Base-by-base conservation (phyloP, 2,113 vertebrate genomes). In the Dromiciops gliroides region DNA sequence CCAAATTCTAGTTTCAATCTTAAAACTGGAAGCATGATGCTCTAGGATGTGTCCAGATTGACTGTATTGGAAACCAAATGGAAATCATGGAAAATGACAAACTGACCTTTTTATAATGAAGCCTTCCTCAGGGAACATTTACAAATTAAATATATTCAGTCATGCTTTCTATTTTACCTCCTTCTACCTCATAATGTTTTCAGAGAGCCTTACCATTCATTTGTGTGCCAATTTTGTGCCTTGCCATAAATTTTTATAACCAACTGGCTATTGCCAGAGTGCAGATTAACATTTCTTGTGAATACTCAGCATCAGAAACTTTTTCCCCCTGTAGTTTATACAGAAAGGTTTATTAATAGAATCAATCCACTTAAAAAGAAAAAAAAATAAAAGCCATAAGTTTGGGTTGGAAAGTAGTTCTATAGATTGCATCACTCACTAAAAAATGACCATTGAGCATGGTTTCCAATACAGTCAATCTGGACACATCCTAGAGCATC, bases 91-190 rank as follows among this genome's bases (percentile, higher is more conserved):
- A 83, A 83, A 83, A 37, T 83, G 67, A 83, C 67, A 83, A 83
- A 83, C 67, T 83, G 37, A 83, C 67, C 67, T 83, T 83, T 83
- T 83, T 83, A 83, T 83, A 83, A 83, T 83, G 67, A 83, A 83
- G n/a, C 37, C 67, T 83, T 83, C 5, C 67, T 83, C 67, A 44
- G 67, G n/a, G 67, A 83, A 83, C 67, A 83, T 83, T 83, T 83
- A 83, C 67, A 83, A 83, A 83, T 83, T 83, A 83, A 83, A 83
- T 6, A 83, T 83, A 83, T 83, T 83, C n/a, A 83, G 67, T 83
- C n/a, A 44, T 83, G 67, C 44, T 83, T 83, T 44, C 67, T 83
- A 44, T 83, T 83, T 83, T 83, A 83, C 67, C 67, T 83, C 67
- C 67, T 83, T 83, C 67, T 83, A 83, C 67, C 67, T 83, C 67